Evolutionary conservation across 2,888 invertebrate species (phyloP).

Genomic region (Conops quadrifasciatus): DNA sequence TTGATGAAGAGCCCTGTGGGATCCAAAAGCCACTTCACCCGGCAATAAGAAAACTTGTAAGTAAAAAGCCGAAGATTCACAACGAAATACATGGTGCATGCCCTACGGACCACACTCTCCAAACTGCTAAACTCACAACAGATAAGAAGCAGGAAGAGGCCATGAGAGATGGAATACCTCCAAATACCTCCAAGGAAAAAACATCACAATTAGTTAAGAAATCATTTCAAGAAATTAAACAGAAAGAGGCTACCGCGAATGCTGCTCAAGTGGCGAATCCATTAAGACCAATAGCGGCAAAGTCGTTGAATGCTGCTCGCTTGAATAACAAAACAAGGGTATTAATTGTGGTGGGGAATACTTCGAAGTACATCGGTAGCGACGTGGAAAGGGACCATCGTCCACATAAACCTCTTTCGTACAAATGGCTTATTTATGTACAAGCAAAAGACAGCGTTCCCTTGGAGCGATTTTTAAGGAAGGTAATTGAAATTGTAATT

Average conservation of each 20-base stretch:
- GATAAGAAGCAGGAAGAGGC: slow-evolving; percentile 54
- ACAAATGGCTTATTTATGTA: slow-evolving; percentile 92
- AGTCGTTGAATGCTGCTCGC: slow-evolving; percentile 41
- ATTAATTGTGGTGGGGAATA: slow-evolving; percentile 73
- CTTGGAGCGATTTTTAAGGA: slow-evolving; percentile 73
- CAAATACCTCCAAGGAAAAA: slow-evolving; percentile 53
- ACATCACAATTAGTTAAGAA: neutral
- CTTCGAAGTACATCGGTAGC: slow-evolving; percentile 82
- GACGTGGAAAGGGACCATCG: slow-evolving; percentile 66
- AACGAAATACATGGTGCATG: slow-evolving; percentile 66
- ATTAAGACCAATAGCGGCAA: slow-evolving; percentile 14
- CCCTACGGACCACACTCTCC: slow-evolving; percentile 66
- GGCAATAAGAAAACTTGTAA: slow-evolving; percentile 76
- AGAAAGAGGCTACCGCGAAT: neutral
- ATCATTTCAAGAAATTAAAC: neutral
- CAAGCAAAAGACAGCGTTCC: slow-evolving; percentile 72
- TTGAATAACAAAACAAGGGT: slow-evolving; percentile 67
- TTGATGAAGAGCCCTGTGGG: slow-evolving; percentile 50
- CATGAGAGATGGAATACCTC: slow-evolving; percentile 58
- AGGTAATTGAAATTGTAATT: slow-evolving; percentile 68
- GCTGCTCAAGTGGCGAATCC: neutral
- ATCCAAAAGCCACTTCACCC: slow-evolving; percentile 75
- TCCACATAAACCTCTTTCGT: slow-evolving; percentile 73
- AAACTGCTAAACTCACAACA: slow-evolving; percentile 64
- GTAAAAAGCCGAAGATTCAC: slow-evolving; percentile 68